Evolutionary conservation across 2,888 invertebrate genomes (phyloP), one percentile per base, ranked within the genome.

Genomic region (Monochamus alternatus): DNA sequence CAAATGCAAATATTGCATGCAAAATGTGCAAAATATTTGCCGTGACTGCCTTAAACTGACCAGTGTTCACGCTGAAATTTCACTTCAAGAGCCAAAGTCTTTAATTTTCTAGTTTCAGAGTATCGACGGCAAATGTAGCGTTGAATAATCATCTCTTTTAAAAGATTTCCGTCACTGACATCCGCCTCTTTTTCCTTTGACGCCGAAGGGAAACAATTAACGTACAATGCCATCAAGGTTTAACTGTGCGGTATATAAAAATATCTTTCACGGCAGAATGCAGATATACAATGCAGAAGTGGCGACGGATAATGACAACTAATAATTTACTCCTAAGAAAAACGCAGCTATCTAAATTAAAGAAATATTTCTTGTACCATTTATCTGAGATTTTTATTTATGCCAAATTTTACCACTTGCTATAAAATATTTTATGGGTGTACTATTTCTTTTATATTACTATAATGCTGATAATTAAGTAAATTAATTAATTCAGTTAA

Each of bases 121-220:
- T 55, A 55, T 55, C 22, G 55, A 55, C 14, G 55, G 55, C 22
- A 55, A 55, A 55, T 55, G 55, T 55, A 55, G 55, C 55, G 55
- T 55, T 7, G 55, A 55, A 55, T 55, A 55, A 55, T 55, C 55
- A 55, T 55, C 55, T 55, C 8, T 55, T 55, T 55, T 22, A 22
- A 55, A 55, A 55, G 55, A 55, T 55, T 7, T 55, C 55, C 55
- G 55, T 55, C 14, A 55, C n/a, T 55, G 55, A 55, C 55, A 55
- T 55, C 55, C 55, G 55, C 55, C 14, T n/a, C 55, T 55, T n/a
- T 55, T 55, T 55, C 55, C 55, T 55, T 55, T 55, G 55, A 55
- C 4, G 55, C 22, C 14, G 1, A 14, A n/a, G 7, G 55, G 55
- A 22, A 55, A n/a, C 55, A 55, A 55, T 55, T 55, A 55, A 55